A percentile compares a stretch with the other conserved stretches of the same genome.
phyloP scores from a whole-genome alignment of 2,113 vertebrate genomes.

The Paradisaea rubra region DNA sequence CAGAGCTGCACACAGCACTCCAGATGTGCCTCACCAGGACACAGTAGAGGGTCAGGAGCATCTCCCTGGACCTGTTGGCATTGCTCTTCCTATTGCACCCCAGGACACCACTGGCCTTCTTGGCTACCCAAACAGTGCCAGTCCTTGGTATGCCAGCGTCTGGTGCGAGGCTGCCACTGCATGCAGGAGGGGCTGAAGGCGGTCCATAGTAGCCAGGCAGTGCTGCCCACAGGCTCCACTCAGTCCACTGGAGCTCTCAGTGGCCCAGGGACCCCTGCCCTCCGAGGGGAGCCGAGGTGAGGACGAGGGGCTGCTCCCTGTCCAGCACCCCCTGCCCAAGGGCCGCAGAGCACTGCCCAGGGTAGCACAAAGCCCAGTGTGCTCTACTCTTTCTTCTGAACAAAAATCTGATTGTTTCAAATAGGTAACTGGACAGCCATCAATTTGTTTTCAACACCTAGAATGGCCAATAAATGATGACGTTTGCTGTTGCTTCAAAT shows the following conservation, averaged over 20 bases:
- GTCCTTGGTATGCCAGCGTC: rapidly evolving
- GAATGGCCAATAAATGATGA: not conserved
- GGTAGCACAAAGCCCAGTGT: rapidly evolving
- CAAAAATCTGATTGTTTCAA: not conserved
- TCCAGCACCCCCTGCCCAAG: too few species aligned
- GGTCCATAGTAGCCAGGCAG: not conserved
- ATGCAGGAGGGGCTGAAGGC: not conserved
- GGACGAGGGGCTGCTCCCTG: not conserved
- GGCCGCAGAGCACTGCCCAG: not conserved
- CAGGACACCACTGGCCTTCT: rapidly evolving
- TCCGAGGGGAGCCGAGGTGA: rapidly evolving
- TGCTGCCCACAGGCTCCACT: not conserved
- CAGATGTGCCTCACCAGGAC: not conserved
- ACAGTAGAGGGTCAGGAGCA: rapidly evolving
- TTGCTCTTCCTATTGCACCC: not conserved
- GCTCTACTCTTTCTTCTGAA: not conserved
- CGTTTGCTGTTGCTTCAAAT: not conserved
- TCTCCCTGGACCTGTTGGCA: rapidly evolving
- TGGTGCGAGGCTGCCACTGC: too few species aligned
- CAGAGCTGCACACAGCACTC: not conserved
- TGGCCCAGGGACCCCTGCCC: not conserved
- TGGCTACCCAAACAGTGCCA: not conserved
- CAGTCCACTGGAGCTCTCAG: not conserved
- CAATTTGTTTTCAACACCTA: not conserved
- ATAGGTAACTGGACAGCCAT: not conserved